A percentile compares a stretch with the other conserved stretches of the same genome.
phyloP scores from a whole-genome alignment of 1,140 invertebrate genomes.

The Drosophila tsacasi region DNA sequence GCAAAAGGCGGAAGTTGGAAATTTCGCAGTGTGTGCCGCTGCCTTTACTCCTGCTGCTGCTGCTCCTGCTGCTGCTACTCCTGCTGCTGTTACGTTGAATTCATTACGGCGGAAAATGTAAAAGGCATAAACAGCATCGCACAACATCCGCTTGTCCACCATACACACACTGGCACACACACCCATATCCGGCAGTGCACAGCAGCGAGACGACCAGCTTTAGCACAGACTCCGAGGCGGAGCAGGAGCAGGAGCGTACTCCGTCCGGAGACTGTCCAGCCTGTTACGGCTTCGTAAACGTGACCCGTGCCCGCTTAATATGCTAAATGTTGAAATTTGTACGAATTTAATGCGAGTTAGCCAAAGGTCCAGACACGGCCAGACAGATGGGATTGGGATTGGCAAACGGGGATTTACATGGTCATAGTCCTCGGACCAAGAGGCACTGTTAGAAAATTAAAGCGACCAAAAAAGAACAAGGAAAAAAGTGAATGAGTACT shows the following conservation, averaged over 20 bases:
- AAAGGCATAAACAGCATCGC: constrained; percentile 82
- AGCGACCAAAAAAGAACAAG: background rate
- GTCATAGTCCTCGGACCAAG: background rate
- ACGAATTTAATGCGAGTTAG: constrained; percentile 73
- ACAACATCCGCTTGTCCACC: constrained; percentile 76
- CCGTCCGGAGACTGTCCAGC: constrained; percentile 11
- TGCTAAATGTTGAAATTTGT: constrained; percentile 75
- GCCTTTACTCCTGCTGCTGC: too few species aligned
- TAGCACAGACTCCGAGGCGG: background rate
- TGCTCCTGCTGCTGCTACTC: background rate
- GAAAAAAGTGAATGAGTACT: background rate
- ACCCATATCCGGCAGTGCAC: constrained; percentile 43
- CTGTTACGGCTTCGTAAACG: constrained; percentile 29
- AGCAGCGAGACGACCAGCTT: constrained; percentile 54
- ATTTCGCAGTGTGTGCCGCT: constrained; percentile 67
- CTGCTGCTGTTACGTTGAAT: constrained; percentile 63
- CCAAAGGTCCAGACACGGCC: constrained; percentile 45
- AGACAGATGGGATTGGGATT: constrained; percentile 39
- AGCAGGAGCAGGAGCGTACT: background rate
- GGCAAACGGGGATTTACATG: constrained; percentile 5
- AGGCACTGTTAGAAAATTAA: background rate
- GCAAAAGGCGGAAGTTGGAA: constrained; percentile 80
- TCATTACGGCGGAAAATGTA: constrained; percentile 82
- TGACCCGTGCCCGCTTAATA: constrained; percentile 65
- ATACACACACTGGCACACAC: constrained; percentile 14